A percentile compares a stretch with the other conserved stretches of the same genome.
Evolutionary conservation across 2,797 vertebrate genomes (phyloP).

Genomic region (Lepilemur septentrionalis): DNA sequence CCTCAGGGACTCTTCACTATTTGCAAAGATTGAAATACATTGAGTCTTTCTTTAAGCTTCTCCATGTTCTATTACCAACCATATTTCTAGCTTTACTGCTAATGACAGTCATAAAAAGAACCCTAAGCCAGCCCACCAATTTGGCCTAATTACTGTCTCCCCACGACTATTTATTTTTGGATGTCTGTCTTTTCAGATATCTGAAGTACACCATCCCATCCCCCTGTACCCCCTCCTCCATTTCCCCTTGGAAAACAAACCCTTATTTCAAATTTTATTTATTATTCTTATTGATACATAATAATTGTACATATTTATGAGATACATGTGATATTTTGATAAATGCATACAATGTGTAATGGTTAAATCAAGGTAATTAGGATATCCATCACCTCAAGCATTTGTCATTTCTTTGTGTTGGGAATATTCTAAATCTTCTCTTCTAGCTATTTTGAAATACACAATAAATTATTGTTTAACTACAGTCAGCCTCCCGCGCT

Average conservation of each 20-base stretch:
- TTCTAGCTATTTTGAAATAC: no score
- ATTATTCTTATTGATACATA: not conserved
- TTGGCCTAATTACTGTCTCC: not conserved
- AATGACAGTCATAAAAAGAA: not conserved
- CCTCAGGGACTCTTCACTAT: not conserved
- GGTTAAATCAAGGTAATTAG: not conserved
- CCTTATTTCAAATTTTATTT: constrained; percentile 33
- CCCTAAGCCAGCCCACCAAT: not conserved
- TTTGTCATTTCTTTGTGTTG: no score
- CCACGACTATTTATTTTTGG: not conserved
- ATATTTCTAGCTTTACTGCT: not conserved
- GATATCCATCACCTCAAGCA: not conserved
- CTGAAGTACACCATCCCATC: not conserved
- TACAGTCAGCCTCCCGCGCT: no score
- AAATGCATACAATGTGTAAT: not conserved
- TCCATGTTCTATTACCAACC: not conserved
- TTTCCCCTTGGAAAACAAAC: not conserved
- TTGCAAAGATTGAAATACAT: not conserved
- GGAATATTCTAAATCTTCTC: no score
- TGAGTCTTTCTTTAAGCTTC: not conserved
- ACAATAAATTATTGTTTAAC: no score
- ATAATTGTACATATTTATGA: not conserved
- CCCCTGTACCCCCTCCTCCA: no score
- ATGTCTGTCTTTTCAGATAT: not conserved
- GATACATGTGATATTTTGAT: not conserved